Evolutionary conservation across 2,888 invertebrate species (phyloP), one percentile per base, ranked within the genome.

Genomic region (Zaprionus bogoriensis): DNA sequence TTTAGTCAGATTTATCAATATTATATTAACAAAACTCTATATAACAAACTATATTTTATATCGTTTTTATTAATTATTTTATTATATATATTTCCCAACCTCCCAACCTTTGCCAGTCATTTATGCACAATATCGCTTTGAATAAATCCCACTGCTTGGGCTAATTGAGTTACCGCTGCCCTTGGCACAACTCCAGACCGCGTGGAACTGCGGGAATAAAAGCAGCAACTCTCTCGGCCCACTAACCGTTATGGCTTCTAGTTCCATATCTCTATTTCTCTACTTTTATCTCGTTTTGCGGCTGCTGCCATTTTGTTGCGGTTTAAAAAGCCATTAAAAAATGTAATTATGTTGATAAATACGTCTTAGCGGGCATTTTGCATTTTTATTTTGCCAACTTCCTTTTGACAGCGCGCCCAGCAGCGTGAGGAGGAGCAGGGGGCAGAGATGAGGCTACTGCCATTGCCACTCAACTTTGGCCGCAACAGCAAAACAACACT

Each of bases 321-420:
- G 88, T 77, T 88, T 88, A 80, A 88, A 87, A 88, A 83, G 87
- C 88, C 88, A 88, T 88, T 88, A 88, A 88, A 88, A 88, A 88
- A 87, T 88, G 88, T 88, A 88, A 88, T 88, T 88, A 88, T 88
- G 84, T 87, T 88, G 88, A 88, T 85, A 88, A 87, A 88, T 87
- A 87, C 77, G 75, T 84, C 72, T 87, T 80, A 66, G 76, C 68
- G 67, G 71, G 77, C 77, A 80, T 68, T 82, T 80, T 82, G 79
- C 78, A 77, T 78, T 64, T 69, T 51, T 62, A 60, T 46, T 68
- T 47, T 77, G 68, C 66, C 54, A 36, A 77, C 70, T 81, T 77
- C 63, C 81, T 71, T 65, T 67, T 60, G 70, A 68, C 66, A 60
- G 36, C 61, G 39, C 7, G 6, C 32, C 17, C 14, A 32, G 46